Conservation (phyloP, 2,113 vertebrate genomes). For the Hypanus sabinus region DNA sequence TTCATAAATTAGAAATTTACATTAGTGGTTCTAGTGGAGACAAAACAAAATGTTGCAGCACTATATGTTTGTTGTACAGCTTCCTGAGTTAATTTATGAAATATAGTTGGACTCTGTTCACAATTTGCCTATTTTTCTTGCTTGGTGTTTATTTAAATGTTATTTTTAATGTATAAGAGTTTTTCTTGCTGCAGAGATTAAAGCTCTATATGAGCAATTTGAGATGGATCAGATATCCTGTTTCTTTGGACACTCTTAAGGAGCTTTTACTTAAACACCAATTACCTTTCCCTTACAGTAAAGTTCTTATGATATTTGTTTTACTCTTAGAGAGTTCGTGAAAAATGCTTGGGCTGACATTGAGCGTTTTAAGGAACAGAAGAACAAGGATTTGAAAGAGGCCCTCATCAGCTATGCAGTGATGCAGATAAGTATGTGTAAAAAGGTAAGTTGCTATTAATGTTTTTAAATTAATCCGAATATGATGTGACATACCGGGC, state of each 20-base stretch:
- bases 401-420: constrained; percentile 90
- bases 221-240: neutral
- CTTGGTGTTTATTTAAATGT: neutral
- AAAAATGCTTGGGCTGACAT: constrained; percentile 85
- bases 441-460: constrained; percentile 69
- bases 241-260: neutral
- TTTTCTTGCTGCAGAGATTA: neutral
- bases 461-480: too few relatives aligned
- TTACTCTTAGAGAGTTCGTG: constrained; percentile 73
- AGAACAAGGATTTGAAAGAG: constrained; percentile 84
- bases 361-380: constrained; percentile 88
- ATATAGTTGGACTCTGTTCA: neutral
- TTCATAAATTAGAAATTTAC: too few relatives aligned
- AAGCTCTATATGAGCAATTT: neutral
- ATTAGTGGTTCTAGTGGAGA: too few relatives aligned
- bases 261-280: neutral
- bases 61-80: neutral
- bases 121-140: neutral
- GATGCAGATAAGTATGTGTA: constrained; percentile 98
- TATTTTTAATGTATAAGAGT: neutral
- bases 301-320: neutral
- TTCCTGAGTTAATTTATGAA: neutral
- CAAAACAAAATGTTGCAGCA: neutral
- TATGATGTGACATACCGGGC: too few relatives aligned
- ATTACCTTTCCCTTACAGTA: neutral